Evolutionary conservation across 1,140 invertebrate genomes (phyloP).

Genomic region (Eumeta japonica): DNA sequence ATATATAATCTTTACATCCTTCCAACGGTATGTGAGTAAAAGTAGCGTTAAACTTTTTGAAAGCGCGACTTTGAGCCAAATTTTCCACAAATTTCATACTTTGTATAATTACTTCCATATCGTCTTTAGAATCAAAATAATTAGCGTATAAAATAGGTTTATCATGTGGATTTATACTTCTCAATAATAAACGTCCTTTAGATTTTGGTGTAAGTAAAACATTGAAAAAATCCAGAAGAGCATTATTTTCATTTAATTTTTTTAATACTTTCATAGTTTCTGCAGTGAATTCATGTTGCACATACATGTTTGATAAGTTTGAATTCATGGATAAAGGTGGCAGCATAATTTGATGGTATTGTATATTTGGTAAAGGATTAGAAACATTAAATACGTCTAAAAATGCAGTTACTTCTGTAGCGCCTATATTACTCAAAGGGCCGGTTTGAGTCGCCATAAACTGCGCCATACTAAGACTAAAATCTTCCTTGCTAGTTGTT

Average conservation of each 20-base stretch:
- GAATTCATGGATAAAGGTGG: slow-evolving; percentile 4
- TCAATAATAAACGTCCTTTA: slow-evolving; percentile 27
- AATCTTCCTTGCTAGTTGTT: slow-evolving; percentile 67
- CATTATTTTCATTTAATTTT: slow-evolving; percentile 30
- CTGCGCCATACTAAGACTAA: slow-evolving; percentile 65
- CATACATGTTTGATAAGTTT: slow-evolving; percentile 5
- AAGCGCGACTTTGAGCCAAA: slow-evolving; percentile 30
- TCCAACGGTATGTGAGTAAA: slow-evolving; percentile 38
- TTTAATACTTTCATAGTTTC: slow-evolving; percentile 27
- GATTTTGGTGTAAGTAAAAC: slow-evolving; percentile 46
- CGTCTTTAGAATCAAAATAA: slow-evolving; percentile 69
- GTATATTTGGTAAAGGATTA: slow-evolving; percentile 17
- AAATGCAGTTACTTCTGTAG: slow-evolving; percentile 14
- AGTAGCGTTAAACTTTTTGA: slow-evolving; percentile 25
- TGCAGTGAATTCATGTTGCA: slow-evolving; percentile 27
- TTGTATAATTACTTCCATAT: slow-evolving; percentile 65
- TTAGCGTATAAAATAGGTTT: slow-evolving; percentile 75
- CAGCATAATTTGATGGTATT: slow-evolving; percentile 14
- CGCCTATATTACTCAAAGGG: slow-evolving; percentile 6
- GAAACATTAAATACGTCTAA: slow-evolving; percentile 36
- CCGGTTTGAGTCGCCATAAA: slow-evolving; percentile 63
- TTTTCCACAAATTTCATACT: slow-evolving; percentile 47
- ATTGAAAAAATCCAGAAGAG: slow-evolving; percentile 31
- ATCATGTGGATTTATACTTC: slow-evolving; percentile 28
- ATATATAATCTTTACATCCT: slow-evolving; percentile 48